Evolutionary conservation across 2,113 vertebrate species (phyloP), one percentile per base, ranked within the genome.

Genomic region (Montifringilla adamsi): DNA sequence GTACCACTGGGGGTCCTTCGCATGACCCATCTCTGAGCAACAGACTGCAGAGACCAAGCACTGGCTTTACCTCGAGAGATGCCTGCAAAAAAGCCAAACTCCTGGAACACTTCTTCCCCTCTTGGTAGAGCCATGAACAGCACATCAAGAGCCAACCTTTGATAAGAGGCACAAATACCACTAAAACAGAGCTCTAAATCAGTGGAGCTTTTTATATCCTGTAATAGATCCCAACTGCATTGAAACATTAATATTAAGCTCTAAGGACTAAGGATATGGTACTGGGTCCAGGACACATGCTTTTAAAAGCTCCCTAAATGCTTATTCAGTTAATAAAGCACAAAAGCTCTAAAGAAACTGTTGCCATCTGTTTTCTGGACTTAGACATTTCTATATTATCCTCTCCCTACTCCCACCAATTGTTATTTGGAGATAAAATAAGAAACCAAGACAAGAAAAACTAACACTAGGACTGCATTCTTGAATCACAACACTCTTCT

Each of bases 301-400:
- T 87, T 96, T 94, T 91, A 90, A 94, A 84, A 63, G 60, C 85
- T 75, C 89, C 72, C 96, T 81, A 69, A 83, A 89, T 67, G 47
- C 58, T 89, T 80, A 70, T 83, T 83, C 44, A 47, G n/a, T 35
- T 37, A 80, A 43, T 63, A 79, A 53, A 20, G 37, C 62, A 68
- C 62, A 83, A 92, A 84, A 87, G 53, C 91, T 84, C 47, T 74
- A 31, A 93, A 83, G 49, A 90, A 94, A 30, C 41, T 53, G 20
- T 43, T 76, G 69, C 70, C 95, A 89, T 89, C 92, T 96, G 66
- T 81, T 96, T 86, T 82, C 30, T 52, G 37, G 31, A 70, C 62
- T 76, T 56, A 22, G 56, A 77, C 12, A 73, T 79, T 78, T 67
- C 72, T 21, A 2, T 21, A 33, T 14, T 15, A 66, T 17, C 47